A percentile compares a stretch with the other conserved stretches of the same genome.
Conservation (phyloP, 2,888 invertebrate species). For the Pardosa pseudoannulata region DNA sequence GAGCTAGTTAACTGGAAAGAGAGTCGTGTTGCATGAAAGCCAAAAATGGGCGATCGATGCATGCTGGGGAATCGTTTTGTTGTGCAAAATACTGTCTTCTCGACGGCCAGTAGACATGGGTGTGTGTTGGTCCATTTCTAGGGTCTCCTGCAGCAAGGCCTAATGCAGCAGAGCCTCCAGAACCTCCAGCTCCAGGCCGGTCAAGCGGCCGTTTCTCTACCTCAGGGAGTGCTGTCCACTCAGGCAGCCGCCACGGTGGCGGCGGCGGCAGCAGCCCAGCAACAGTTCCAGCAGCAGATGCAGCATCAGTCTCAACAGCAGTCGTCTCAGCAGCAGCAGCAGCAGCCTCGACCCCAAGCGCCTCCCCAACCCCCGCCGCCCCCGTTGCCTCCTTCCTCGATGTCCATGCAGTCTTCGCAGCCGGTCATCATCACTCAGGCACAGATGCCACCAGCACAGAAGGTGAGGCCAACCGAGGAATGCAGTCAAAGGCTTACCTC, state of each 20-base stretch:
- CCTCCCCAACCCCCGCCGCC: slow-evolving; percentile 66
- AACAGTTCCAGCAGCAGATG: slow-evolving; percentile 73
- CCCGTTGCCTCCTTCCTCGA: slow-evolving; percentile 48
- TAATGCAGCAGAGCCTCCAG: slow-evolving; percentile 75
- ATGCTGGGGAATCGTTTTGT: too few species aligned
- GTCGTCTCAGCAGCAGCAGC: slow-evolving; percentile 48
- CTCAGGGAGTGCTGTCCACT: slow-evolving; percentile 73
- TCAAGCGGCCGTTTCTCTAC: slow-evolving; percentile 73
- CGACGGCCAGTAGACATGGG: too few species aligned
- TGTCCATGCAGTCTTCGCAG: slow-evolving; percentile 44
- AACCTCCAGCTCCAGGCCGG: slow-evolving; percentile 74
- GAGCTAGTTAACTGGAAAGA: too few species aligned
- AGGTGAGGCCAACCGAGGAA: not conserved
- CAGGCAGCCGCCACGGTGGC: slow-evolving; percentile 74
- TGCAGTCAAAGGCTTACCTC: too few species aligned
- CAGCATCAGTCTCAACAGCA: slow-evolving; percentile 68
- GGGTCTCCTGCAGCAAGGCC: slow-evolving; percentile 74
- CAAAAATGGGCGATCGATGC: too few species aligned
- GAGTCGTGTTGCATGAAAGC: too few species aligned
- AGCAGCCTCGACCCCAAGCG: slow-evolving; percentile 64
- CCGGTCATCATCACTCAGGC: slow-evolving; percentile 58
- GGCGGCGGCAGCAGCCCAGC: slow-evolving; percentile 73
- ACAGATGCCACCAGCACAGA: slow-evolving; percentile 60
- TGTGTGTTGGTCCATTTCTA: slow-evolving; percentile 4
- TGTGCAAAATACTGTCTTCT: too few species aligned